These are phyloP conservation scores for Coreius guichenoti DNA, from an alignment of 2,797 vertebrate genomes.

Conservation along the genomic window DNA sequence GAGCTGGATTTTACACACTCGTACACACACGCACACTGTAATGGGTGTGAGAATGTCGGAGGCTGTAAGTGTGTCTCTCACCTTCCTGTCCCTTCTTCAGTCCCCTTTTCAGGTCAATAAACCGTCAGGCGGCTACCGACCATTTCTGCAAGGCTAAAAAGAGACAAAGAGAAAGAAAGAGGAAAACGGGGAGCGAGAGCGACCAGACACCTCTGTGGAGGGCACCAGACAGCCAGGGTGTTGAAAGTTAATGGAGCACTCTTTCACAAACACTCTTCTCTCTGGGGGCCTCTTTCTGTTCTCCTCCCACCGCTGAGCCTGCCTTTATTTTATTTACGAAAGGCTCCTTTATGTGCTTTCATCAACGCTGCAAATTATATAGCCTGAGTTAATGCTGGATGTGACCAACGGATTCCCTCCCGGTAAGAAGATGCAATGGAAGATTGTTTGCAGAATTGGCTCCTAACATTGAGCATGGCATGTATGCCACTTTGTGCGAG, in stretches of 20 bases:
- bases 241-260: conserved; percentile 78
- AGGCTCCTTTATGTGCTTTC: conserved; percentile 52
- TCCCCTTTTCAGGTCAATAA: conserved; percentile 46
- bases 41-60: conserved; percentile 46
- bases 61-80: conserved; percentile 51
- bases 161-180: conserved; percentile 34
- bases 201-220: conserved; percentile 70
- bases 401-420: conserved; percentile 18
- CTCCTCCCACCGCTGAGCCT: conserved; percentile 68
- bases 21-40: conserved; percentile 12
- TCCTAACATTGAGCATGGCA: conserved; percentile 3
- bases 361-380: conserved; percentile 42
- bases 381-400: conserved; percentile 36
- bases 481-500: conserved; percentile 15
- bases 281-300: conserved; percentile 67
- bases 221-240: conserved; percentile 71
- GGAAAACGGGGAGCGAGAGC: conserved; percentile 41
- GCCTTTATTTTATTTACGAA: conserved; percentile 67
- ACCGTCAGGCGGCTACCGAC: conserved; percentile 1
- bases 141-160: conserved; percentile 40
- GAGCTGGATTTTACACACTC: conserved; percentile 77
- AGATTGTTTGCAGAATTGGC: conserved; percentile 18
- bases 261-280: conserved; percentile 79
- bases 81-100: conserved; percentile 46
- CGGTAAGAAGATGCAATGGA: background rate